Base-by-base conservation (phyloP, 2,888 invertebrate genomes). In the Eupithecia abbreviata region DNA sequence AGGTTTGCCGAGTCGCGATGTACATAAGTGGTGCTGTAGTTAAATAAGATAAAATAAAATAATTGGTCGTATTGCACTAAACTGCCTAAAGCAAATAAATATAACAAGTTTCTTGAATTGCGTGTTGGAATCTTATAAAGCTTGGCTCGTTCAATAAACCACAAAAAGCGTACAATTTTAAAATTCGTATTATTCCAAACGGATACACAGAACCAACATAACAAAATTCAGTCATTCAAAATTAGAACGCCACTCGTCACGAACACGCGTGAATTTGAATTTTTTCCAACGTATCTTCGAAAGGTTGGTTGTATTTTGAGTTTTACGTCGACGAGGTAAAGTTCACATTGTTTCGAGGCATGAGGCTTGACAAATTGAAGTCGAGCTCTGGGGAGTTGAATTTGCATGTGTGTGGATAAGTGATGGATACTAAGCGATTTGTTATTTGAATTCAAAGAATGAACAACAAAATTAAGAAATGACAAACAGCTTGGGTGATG, bases 281-380 rank as follows among this genome's bases (percentile, higher is more conserved):
- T 72, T 79, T 78, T 79, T 74, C 70, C 45, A 12, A 3, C n/a
- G 18, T n/a, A 41, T 42, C 66, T 66, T 66, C 43, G 67, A n/a
- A 15, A 43, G n/a, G 12, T 68, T 10, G 4, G 10, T 62, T 62
- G 2, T 6, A 66, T 42, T 68, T 68, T 68, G 68, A 68, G 18
- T 18, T 18, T 13, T 68, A 68, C 45, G 43, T 47, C 12, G n/a
- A 69, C 47, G 47, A 7, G 4, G 10, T 68, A 68, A 43, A 42
- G 68, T 68, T 45, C 0, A 45, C 2, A n/a, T 5, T 43, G 43
- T 43, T 68, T 18, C 45, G n/a, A 68, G 10, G 15, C 43, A 45
- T 84, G 45, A n/a, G 80, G 85, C 84, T 88, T 91, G 91, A 92
- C 92, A 92, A 92, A 93, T 92, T 92, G 91, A 89, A 91, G 90